These are phyloP conservation scores for Apamea crenata DNA, from an alignment of 2,888 invertebrate genomes.

Conservation along the genomic window DNA sequence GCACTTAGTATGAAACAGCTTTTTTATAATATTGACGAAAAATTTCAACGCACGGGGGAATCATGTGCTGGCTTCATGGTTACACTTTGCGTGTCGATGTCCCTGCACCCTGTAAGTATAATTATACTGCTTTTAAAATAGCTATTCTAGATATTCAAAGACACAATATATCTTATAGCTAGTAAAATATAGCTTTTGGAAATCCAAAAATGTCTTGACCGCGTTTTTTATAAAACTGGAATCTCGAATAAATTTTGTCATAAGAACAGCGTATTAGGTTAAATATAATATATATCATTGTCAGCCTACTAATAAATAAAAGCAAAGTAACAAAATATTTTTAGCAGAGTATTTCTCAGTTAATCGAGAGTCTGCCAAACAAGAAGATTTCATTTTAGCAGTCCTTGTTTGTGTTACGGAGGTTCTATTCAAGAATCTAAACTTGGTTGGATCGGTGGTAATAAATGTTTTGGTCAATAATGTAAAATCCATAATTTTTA, in stretches of 20 bases:
- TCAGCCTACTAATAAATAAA: slow-evolving; percentile 36
- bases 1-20: too few relatives aligned
- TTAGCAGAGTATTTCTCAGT: not conserved
- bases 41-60: too few relatives aligned
- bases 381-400: slow-evolving; percentile 52
- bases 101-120: too few relatives aligned
- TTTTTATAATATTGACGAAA: too few relatives aligned
- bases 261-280: not conserved
- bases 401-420: slow-evolving; percentile 46
- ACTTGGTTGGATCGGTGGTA: slow-evolving; percentile 29
- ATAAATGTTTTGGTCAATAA: slow-evolving; percentile 20
- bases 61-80: too few relatives aligned
- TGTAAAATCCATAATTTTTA: slow-evolving; percentile 1
- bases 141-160: too few relatives aligned
- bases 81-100: too few relatives aligned
- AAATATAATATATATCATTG: slow-evolving; percentile 15
- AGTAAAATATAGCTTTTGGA: slow-evolving; percentile 24
- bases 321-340: slow-evolving; percentile 12
- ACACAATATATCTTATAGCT: not conserved
- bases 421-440: slow-evolving; percentile 13
- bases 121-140: too few relatives aligned
- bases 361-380: slow-evolving; percentile 33
- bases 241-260: slow-evolving; percentile 25
- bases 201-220: slow-evolving; percentile 26
- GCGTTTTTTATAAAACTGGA: slow-evolving; percentile 12